These are phyloP conservation scores for Marmota flaviventris DNA, from an alignment of 2,113 vertebrate species.

Conservation along the genomic window DNA sequence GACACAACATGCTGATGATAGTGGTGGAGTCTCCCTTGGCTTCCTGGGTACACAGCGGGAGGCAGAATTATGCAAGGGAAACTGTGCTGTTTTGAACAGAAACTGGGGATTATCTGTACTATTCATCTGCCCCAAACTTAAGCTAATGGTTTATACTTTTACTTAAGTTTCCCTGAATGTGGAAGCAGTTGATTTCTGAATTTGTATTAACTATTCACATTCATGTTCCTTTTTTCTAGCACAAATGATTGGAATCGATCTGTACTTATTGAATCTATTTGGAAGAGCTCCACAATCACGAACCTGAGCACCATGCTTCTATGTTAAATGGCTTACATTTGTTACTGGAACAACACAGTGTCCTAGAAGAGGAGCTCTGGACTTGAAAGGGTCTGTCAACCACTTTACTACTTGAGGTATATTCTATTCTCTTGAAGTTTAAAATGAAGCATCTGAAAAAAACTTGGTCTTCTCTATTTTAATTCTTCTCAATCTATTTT, in stretches of 20 bases:
- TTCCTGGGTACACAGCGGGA: neutral
- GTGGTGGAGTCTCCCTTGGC: neutral
- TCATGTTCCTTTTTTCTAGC: neutral
- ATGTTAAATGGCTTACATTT: neutral
- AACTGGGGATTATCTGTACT: neutral
- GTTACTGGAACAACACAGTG: neutral
- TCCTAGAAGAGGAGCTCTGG: neutral
- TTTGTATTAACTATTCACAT: neutral
- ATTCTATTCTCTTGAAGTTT: neutral
- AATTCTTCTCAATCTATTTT: neutral
- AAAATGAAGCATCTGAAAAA: neutral
- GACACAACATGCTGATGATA: neutral
- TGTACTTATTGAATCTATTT: neutral
- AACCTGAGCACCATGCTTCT: neutral
- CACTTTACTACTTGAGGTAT: neutral
- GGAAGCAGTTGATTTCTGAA: neutral
- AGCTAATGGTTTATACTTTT: neutral
- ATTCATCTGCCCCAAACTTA: neutral
- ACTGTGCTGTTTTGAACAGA: neutral
- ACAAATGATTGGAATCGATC: neutral
- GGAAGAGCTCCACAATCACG: neutral
- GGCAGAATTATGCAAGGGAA: neutral
- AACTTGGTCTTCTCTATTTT: neutral
- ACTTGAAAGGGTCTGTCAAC: neutral
- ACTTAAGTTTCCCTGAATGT: neutral